Evolutionary conservation across 2,797 vertebrate species (phyloP).

Genomic region (Enteromius mattozi): DNA sequence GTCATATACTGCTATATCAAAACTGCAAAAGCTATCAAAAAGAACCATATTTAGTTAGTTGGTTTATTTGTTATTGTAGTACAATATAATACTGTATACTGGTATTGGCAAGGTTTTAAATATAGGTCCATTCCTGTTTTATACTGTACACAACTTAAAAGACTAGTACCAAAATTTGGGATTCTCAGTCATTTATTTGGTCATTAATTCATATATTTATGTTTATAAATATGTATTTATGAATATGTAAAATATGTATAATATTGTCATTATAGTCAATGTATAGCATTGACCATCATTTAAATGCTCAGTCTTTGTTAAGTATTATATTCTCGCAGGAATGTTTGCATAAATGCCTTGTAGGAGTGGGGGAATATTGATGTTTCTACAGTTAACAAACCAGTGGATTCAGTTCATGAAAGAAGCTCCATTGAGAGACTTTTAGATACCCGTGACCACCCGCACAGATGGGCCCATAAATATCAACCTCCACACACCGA

Average conservation of each 20-base stretch:
- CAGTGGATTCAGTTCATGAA: neutral
- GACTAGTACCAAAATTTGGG: neutral
- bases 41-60: too few relatives aligned
- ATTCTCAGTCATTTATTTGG: neutral
- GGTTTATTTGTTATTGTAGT: neutral
- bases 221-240: too few relatives aligned
- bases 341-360: neutral
- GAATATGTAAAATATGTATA: too few relatives aligned
- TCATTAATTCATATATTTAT: too few relatives aligned
- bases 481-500: neutral
- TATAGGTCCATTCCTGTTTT: neutral
- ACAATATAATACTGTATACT: neutral
- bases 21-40: too few relatives aligned
- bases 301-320: neutral
- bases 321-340: neutral
- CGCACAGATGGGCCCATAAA: conserved; percentile 6
- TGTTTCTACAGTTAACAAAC: neutral
- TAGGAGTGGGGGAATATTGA: neutral
- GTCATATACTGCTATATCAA: neutral
- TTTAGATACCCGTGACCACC: conserved; percentile 15
- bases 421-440: conserved; percentile 3
- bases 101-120: neutral
- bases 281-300: too few relatives aligned
- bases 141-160: too few relatives aligned
- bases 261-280: too few relatives aligned